Conservation (phyloP, 2,888 invertebrate species). For the Silvanus unidentatus region DNA sequence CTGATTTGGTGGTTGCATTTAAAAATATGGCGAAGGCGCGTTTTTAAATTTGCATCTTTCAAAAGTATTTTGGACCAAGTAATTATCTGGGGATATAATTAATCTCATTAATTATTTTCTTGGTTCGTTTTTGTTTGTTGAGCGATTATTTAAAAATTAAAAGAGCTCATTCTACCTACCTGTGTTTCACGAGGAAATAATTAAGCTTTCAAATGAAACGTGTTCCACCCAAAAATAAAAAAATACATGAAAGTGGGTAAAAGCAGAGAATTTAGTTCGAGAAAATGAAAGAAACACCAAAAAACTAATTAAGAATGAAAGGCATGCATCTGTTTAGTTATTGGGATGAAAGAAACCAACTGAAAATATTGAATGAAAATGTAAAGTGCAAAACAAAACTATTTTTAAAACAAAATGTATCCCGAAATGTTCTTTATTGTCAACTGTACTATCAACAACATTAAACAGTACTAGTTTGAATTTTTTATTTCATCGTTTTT, state of each 20-base stretch:
- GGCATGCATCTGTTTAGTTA: too few relatives aligned
- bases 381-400: constrained; percentile 6
- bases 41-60: too few relatives aligned
- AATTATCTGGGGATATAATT: too few relatives aligned
- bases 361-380: constrained; percentile 1
- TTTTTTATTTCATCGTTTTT: constrained; percentile 48
- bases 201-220: too few relatives aligned
- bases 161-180: too few relatives aligned
- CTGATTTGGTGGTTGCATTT: not conserved
- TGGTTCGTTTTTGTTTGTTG: too few relatives aligned
- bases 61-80: too few relatives aligned
- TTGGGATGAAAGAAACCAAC: constrained; percentile 3
- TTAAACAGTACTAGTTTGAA: constrained; percentile 47
- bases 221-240: not conserved
- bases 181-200: too few relatives aligned
- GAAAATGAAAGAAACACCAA: not conserved
- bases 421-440: constrained; percentile 49
- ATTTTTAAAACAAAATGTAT: constrained; percentile 31
- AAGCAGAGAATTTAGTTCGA: not conserved
- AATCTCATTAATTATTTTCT: too few relatives aligned
- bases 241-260: not conserved
- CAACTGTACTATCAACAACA: constrained; percentile 48
- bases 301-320: not conserved
- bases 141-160: too few relatives aligned
- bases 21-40: too few relatives aligned